A percentile compares a stretch with the other conserved stretches of the same genome.
Conservation (phyloP, 2,888 invertebrate species). For the Ophion ventricosus region DNA sequence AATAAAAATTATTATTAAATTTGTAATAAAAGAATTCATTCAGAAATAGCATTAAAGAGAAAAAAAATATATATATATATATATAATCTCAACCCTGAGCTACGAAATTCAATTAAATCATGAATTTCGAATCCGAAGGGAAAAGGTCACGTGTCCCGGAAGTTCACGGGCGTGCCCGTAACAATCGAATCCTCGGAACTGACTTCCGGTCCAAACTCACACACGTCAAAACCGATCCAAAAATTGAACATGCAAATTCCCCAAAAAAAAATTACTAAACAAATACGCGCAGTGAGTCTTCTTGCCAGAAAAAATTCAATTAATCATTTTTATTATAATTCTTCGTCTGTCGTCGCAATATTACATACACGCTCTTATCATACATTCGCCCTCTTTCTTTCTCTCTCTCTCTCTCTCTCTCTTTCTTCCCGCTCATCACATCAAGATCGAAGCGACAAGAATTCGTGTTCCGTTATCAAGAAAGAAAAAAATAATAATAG, state of each 20-base stretch:
- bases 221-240: neutral
- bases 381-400: neutral
- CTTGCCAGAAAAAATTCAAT: neutral
- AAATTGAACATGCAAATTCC: neutral
- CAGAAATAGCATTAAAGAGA: neutral
- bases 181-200: no score
- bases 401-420: no score
- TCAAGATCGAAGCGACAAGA: no score
- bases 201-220: neutral
- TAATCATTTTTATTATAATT: neutral
- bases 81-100: neutral
- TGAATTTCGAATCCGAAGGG: neutral
- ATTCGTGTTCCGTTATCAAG: neutral
- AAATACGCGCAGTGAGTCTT: neutral
- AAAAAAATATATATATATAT: no score
- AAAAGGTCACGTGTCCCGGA: no score
- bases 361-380: neutral
- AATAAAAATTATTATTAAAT: slow-evolving; percentile 9
- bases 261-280: neutral
- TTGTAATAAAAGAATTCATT: slow-evolving; percentile 21
- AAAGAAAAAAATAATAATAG: neutral
- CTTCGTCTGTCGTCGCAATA: neutral
- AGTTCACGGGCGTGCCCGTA: no score
- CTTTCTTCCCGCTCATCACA: no score
- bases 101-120: neutral